Conservation (phyloP, 2,888 invertebrate species). For the Lasioglossum oenotherae region DNA sequence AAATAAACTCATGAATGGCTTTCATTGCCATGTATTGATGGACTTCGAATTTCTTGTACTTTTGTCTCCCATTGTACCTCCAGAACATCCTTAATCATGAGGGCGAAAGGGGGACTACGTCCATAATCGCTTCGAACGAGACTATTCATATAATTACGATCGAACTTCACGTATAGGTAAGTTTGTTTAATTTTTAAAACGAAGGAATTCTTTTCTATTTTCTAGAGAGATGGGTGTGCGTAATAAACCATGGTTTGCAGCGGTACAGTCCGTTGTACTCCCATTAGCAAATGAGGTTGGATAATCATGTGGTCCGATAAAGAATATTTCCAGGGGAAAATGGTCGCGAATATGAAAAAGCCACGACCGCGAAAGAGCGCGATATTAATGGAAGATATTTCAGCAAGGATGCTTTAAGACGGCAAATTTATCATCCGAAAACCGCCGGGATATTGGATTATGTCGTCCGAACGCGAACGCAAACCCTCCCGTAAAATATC, state of each 20-base stretch:
- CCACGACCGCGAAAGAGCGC: background rate
- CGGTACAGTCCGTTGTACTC: background rate
- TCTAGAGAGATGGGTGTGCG: no score
- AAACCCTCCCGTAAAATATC: background rate
- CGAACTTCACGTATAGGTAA: no score
- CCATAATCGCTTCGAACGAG: no score
- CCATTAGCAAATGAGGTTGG: slow-evolving; percentile 1
- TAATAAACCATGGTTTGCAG: background rate
- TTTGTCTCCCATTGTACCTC: no score
- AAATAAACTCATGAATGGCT: no score
- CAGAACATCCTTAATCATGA: no score
- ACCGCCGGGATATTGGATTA: slow-evolving; percentile 12
- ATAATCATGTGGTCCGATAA: background rate
- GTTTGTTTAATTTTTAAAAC: background rate
- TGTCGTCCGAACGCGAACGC: slow-evolving; percentile 6
- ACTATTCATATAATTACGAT: no score
- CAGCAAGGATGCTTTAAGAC: background rate
- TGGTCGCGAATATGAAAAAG: background rate
- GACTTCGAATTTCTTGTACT: no score
- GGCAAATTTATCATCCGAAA: slow-evolving; percentile 1
- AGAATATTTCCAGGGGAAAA: background rate
- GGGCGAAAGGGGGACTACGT: no score
- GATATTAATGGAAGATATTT: background rate
- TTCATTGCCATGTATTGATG: no score
- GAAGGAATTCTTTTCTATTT: background rate